Base-by-base conservation (phyloP, 2,797 vertebrate genomes). In the Adrianichthys oophorus region DNA sequence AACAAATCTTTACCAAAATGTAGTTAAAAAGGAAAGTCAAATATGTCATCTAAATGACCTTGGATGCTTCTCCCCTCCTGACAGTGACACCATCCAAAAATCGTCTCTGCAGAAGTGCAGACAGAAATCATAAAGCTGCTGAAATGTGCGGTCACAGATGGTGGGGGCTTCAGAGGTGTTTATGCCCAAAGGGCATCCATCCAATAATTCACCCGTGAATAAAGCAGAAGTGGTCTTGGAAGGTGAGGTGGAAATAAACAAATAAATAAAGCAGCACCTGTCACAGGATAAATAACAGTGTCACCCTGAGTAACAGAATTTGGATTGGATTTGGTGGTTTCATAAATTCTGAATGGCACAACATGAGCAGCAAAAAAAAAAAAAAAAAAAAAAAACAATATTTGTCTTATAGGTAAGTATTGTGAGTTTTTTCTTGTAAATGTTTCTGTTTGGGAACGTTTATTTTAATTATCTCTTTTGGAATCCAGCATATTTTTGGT, bases 101-200 rank as follows among this genome's bases (percentile, higher is more conserved):
- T 48, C 4, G 0, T 2, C 5, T 7, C 7, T 41, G 49, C n/a
- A 53, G 45, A 54, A 58, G 29, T 45, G 41, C 57, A 48, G n/a
- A 52, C 24, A 44, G 44, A 41, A 62, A 55, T 61, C 48, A 53
- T 55, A 54, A 52, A 61, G 23, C 29, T 52, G 18, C 43, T 68
- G 47, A 51, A 44, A 15, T 52, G 41, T 14, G 53, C 26, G 17
- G 44, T 74, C 48, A 48, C 26, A 57, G 5, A 56, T 15, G 49
- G 15, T 40, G 17, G 4, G 10, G 19, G 42, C 3, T 41, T 41
- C 26, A 15, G 23, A 26, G 45, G 23, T n/a, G 21, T 56, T 52
- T 50, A 21, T 29, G 6, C 59, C 70, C 48, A 15, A 1, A 56
- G 46, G 54, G 45, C 1, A 47, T 41, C 32, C 24, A 62, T 44